Base-by-base conservation (phyloP, 2,113 vertebrate genomes). In the Odocoileus hemionus region DNA sequence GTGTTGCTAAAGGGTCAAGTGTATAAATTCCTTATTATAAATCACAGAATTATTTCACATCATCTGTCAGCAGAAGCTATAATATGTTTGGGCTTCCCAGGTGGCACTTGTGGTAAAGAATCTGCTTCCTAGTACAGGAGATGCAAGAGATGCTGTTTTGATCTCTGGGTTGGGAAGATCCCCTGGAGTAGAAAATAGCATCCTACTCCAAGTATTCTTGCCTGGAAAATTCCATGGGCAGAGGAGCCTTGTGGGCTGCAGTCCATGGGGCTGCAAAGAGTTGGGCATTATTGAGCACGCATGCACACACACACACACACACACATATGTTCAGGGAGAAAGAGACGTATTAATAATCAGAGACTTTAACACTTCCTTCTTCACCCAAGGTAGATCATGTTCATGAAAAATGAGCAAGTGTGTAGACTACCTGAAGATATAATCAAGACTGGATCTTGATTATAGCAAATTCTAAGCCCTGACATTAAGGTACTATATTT, bases 1-100 rank as follows among this genome's bases (percentile, higher is more conserved):
- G 50, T 33, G 19, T 52, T n/a, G 47, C 54, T 82, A 11, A 82
- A 82, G 11, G 50, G 33, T n/a, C 19, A 82, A 82, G 47, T 74
- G 26, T 89, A 58, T 90, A 79, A 47, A 79, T 26, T 90, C 16
- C 10, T 36, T 91, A 47, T 58, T 80, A 50, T 60, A 91, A 80
- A 39, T 91, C 57, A 61, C 10, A 80, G 26, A 70, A 23, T 70
- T 70, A 39, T 70, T 10, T 70, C 67, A 39, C 19, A 26, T 39
- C 19, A 60, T 25, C 76, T 87, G 50, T 82, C 45, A 50, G 30
- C 45, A 79, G 33, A 82, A 86, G 58, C 3, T 60, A 11, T 11
- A 92, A 17, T 57, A 21, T 26, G 10, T 76, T 67, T 76, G 36
- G 70, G 70, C 7, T 70, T 70, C 19, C 19, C 70, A 7, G 36